Conservation (phyloP, 2,888 invertebrate species). For the Sarcophaga subvicina region DNA sequence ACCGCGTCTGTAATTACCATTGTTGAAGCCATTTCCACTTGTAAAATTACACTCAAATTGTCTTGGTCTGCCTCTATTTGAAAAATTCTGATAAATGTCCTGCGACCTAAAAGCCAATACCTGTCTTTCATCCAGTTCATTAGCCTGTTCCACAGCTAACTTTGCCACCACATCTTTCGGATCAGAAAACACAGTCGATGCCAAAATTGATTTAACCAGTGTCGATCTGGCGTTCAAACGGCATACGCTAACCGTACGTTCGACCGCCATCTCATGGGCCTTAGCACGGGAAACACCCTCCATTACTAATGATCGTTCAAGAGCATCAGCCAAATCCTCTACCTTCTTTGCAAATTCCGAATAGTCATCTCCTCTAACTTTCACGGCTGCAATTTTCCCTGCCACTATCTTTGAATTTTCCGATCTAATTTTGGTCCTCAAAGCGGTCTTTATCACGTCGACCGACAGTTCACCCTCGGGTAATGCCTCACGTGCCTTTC, state of each 20-base stretch:
- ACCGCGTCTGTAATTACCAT: neutral
- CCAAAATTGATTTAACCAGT: slow-evolving; percentile 3
- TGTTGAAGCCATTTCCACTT: slow-evolving; percentile 11
- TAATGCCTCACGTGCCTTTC: slow-evolving; percentile 40
- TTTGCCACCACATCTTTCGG: too few species aligned
- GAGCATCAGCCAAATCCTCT: too few species aligned
- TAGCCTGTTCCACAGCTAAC: too few species aligned
- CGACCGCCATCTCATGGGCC: too few species aligned
- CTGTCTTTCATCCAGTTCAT: too few species aligned
- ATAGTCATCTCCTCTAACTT: slow-evolving; percentile 25
- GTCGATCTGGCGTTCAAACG: too few species aligned
- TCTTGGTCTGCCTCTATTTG: neutral
- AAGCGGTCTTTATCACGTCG: slow-evolving; percentile 27
- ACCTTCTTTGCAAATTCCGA: too few species aligned
- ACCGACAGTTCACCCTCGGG: slow-evolving; percentile 16
- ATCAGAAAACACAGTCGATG: slow-evolving; percentile 8
- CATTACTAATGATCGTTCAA: too few species aligned
- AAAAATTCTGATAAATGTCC: too few species aligned
- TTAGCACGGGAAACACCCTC: too few species aligned
- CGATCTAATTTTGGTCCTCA: slow-evolving; percentile 31
- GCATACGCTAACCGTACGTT: too few species aligned
- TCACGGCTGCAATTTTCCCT: slow-evolving; percentile 38
- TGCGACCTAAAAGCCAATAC: too few species aligned
- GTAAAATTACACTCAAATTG: neutral
- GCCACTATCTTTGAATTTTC: slow-evolving; percentile 20